A percentile compares a stretch with the other conserved stretches of the same genome.
Evolutionary conservation across 2,113 vertebrate genomes (phyloP).

Genomic region (Rhizomys pruinosus): DNA sequence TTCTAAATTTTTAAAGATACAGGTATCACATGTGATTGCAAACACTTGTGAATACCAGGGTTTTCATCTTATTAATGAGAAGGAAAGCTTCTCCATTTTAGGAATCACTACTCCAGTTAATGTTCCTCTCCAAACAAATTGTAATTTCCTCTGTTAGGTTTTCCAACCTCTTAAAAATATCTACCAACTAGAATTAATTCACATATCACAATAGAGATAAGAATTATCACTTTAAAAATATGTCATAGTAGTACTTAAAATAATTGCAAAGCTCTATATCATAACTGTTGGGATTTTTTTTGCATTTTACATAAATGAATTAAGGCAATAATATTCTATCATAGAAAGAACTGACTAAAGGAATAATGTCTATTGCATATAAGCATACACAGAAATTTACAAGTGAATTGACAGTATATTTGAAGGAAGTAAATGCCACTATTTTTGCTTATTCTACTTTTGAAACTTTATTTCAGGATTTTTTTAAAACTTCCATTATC

Average conservation of each 20-base stretch:
- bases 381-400: neutral
- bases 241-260: neutral
- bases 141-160: neutral
- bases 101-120: neutral
- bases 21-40: conserved; percentile 33
- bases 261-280: neutral
- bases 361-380: neutral
- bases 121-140: conserved; percentile 29
- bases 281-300: neutral
- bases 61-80: conserved; percentile 16
- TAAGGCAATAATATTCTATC: neutral
- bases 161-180: neutral
- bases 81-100: conserved; percentile 25
- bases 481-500: neutral
- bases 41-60: conserved; percentile 5
- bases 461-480: neutral
- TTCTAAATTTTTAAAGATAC: conserved; percentile 40
- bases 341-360: conserved; percentile 35
- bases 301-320: conserved; percentile 12
- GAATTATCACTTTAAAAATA: neutral
- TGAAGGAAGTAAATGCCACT: neutral
- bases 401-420: neutral
- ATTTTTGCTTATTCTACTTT: conserved; percentile 33
- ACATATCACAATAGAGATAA: neutral
- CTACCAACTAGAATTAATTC: conserved; percentile 10